Base-by-base conservation (phyloP, 2,797 vertebrate species). In the Epinephelus malabaricus region DNA sequence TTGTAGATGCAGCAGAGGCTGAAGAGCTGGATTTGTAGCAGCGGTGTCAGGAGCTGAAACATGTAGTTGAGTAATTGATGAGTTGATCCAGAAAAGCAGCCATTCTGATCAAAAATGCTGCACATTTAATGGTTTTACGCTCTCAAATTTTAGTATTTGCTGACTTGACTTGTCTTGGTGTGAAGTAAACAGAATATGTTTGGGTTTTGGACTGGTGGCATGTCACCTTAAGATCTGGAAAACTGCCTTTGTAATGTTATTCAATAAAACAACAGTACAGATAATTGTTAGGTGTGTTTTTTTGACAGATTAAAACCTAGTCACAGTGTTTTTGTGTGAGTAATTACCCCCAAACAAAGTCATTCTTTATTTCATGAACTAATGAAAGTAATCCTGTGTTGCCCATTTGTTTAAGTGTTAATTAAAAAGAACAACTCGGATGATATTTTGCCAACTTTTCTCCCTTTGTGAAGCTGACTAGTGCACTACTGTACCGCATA, bases 401-500 rank as follows among this genome's bases (percentile, higher is more conserved):
- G 21, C 5, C 23, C 30, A 38, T 43, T 38, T 70, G 62, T 47
- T 38, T 70, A 62, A 55, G 38, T 71, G 15, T 66, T 67, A 1
- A 60, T 81, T 40, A 56, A 73, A 73, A 69, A 59, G n/a, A 58
- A 65, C 50, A 66, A n/a, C 54, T 46, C 30, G 7, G 49, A 17
- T 12, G 30, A 65, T 55, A 43, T 53, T 49, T 75, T 71, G 17
- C 51, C 68, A 56, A 30, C 62, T 56, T 60, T 50, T 68, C 38
- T 69, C 55, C 78, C 77, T 86, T 66, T 19, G 47, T 51, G 30
- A 47, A 47, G 70, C 65, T 17, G 81, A 83, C 15, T 11, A 0
- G 17, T 19, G 25, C 56, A 51, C 83, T 30, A 3, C 74, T 25
- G 46, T n/a, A 5, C 69, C 50, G 47, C n/a, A 34, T 56, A 27